Conservation (phyloP, 2,888 invertebrate species). For the Andrena minutula region DNA sequence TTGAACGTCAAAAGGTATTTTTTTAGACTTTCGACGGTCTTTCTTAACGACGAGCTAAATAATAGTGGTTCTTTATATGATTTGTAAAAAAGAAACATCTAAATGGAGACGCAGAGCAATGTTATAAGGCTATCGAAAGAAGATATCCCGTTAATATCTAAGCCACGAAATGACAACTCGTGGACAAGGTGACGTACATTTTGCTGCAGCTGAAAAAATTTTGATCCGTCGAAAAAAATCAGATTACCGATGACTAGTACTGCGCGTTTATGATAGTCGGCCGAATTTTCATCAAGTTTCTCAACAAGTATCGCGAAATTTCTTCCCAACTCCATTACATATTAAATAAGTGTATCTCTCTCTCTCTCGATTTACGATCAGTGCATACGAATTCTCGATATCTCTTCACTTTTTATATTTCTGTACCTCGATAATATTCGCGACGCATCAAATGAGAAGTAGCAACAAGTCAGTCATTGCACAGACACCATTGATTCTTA, state of each 20-base stretch:
- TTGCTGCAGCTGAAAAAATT: constrained; percentile 17
- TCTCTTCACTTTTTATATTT: not conserved
- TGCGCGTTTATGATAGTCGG: not conserved
- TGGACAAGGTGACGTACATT: constrained; percentile 87
- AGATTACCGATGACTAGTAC: not conserved
- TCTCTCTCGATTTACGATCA: not conserved
- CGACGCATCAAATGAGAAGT: not conserved
- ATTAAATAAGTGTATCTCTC: not conserved
- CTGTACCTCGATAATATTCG: not conserved
- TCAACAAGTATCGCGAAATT: not conserved
- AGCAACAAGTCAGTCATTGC: not conserved
- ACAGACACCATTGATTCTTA: not conserved
- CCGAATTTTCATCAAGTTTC: not conserved
- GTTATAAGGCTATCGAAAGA: constrained; percentile 88
- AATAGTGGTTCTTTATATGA: constrained; percentile 40
- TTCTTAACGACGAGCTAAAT: constrained; percentile 22
- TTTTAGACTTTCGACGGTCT: constrained; percentile 8
- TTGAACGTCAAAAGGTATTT: constrained; percentile 29
- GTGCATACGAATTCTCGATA: not conserved
- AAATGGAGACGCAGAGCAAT: constrained; percentile 85
- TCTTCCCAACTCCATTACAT: not conserved
- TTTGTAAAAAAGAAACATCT: constrained; percentile 57
- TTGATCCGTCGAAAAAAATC: not conserved
- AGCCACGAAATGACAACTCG: constrained; percentile 87
- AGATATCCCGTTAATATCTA: constrained; percentile 90